Evolutionary conservation across 64 coral and sea anemone genomes (phyloP).

Genomic region (Orbicella faveolata): DNA sequence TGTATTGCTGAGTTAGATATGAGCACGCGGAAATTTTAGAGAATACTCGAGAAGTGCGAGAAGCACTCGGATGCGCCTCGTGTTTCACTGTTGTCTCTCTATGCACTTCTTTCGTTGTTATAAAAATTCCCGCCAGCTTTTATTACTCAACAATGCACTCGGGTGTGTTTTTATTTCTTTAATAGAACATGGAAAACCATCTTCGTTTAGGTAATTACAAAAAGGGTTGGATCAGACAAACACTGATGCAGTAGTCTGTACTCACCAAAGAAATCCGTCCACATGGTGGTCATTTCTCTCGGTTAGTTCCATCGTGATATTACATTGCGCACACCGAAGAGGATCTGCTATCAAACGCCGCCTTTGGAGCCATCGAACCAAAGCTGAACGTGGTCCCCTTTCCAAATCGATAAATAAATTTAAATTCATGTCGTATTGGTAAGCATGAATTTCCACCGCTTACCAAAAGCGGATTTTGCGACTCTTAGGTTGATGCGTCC

Average conservation of each 20-base stretch:
- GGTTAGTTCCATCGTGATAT: not conserved
- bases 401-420: too few species aligned
- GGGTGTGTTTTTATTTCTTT: conserved; percentile 1
- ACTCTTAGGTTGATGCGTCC: too few species aligned
- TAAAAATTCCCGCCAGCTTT: not conserved
- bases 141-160: not conserved
- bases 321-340: conserved; percentile 1
- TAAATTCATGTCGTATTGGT: not conserved
- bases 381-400: too few species aligned
- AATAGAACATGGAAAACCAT: not conserved
- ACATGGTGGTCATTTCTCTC: not conserved
- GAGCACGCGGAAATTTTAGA: not conserved
- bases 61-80: not conserved
- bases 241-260: not conserved
- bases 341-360: not conserved
- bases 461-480: too few species aligned
- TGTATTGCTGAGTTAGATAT: not conserved
- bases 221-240: too few species aligned
- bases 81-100: too few species aligned
- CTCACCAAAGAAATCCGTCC: conserved; percentile 10
- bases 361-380: too few species aligned
- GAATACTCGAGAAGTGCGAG: not conserved
- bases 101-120: not conserved
- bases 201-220: too few species aligned
- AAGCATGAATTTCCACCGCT: too few species aligned